Base-by-base conservation (phyloP, 2,113 vertebrate species). In the Trachemys scripta region DNA sequence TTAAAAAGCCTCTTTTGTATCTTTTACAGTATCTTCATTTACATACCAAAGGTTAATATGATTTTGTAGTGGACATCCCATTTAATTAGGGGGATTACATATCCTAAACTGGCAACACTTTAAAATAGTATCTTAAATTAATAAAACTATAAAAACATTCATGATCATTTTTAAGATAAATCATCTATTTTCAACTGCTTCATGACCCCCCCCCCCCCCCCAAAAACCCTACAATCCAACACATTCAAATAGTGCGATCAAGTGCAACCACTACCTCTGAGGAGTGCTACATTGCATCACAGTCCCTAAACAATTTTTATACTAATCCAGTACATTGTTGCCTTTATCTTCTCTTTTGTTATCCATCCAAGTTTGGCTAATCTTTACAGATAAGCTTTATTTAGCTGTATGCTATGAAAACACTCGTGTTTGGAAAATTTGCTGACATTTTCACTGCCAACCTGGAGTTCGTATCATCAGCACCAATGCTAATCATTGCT, bases 371-470 rank as follows among this genome's bases (percentile, higher is more conserved):
- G 79, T 90, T 85, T 87, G 59, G 5, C 54, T 95, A 85, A 95
- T 89, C 53, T 6, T 17, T 87, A 42, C 45, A 96, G 54, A 90
- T 95, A 94, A 88, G 24, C 31, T 62, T 92, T 57, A 93, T 89
- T 93, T 91, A 87, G 25, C 57, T 81, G 19, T 51, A 83, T 65
- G 57, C 50, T 84, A 94, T 84, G 80, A 95, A 94, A 87, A 29
- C 51, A 94, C 35, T 75, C n/a, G 35, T 54, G 93, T 94, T 85
- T 59, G 50, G 82, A 94, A 92, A 54, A 94, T 87, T 93, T 97
- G 7, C n/a, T 95, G 94, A 84, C 84, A 69, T 82, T 95, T 96
- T 89, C 16, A 87, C 94, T 94, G 57, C 50, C 95, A 89, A 50
- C 88, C 88, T 96, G 50, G 38, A 87, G 4, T 29, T 53, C 87